phyloP scores from a whole-genome alignment of 2,113 vertebrate species.

The Sturnus vulgaris region DNA sequence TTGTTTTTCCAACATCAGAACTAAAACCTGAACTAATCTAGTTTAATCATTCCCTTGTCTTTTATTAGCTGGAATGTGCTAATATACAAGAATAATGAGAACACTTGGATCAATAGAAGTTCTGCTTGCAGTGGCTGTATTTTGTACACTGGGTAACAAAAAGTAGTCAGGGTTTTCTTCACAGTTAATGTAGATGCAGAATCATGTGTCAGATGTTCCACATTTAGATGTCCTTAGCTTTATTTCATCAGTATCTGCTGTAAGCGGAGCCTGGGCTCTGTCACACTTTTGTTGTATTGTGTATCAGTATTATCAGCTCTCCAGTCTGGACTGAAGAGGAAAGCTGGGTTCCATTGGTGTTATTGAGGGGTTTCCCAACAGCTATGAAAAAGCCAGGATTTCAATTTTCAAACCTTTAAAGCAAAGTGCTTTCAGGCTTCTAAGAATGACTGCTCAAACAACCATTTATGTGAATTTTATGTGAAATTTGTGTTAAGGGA shows the following conservation, averaged over 20 bases:
- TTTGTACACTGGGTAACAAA: neutral
- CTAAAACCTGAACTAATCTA: slow-evolving; percentile 59
- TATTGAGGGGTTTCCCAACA: neutral
- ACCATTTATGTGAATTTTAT: neutral
- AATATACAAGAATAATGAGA: neutral
- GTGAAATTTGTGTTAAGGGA: neutral
- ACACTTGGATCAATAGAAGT: neutral
- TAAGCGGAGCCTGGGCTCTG: neutral
- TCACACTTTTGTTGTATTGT: fast-evolving
- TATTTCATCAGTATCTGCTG: neutral
- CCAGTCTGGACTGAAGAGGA: neutral
- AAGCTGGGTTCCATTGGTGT: neutral
- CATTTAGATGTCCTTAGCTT: neutral
- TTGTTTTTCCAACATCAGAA: slow-evolving; percentile 43
- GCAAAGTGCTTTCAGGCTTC: neutral
- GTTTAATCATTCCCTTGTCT: slow-evolving; percentile 38
- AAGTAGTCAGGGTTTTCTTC: neutral
- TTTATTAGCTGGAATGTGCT: neutral
- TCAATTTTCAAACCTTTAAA: neutral
- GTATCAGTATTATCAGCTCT: neutral
- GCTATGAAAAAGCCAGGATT: neutral
- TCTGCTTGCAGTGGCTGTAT: neutral
- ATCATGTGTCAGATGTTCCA: fast-evolving
- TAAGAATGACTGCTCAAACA: neutral
- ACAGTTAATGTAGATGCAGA: neutral